phyloP scores from a whole-genome alignment of 1,140 invertebrate genomes.

The Chrysomallon squamiferum region DNA sequence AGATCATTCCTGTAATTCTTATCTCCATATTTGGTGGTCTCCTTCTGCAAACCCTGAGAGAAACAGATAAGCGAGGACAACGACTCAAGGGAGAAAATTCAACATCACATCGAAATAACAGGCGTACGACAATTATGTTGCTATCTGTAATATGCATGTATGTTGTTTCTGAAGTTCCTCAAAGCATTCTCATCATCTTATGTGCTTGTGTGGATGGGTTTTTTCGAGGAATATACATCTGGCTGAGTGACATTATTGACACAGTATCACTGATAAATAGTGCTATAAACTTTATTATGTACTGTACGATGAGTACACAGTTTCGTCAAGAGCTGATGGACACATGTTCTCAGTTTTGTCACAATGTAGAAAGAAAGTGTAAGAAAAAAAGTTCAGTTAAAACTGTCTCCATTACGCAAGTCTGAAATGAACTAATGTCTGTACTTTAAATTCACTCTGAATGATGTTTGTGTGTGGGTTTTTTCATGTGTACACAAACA shows the following conservation, averaged over 20 bases:
- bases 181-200: slow-evolving; percentile 62
- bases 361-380: too few relatives aligned
- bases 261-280: slow-evolving; percentile 89
- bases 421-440: too few relatives aligned
- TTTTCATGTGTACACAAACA: too few relatives aligned
- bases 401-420: too few relatives aligned
- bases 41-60: slow-evolving; percentile 62
- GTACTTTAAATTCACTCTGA: too few relatives aligned
- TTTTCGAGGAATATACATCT: slow-evolving; percentile 60
- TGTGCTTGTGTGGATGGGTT: slow-evolving; percentile 43
- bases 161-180: slow-evolving; percentile 84
- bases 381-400: too few relatives aligned
- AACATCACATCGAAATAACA: slow-evolving; percentile 54
- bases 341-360: too few relatives aligned
- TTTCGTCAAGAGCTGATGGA: slow-evolving; percentile 80
- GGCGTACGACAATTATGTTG: slow-evolving; percentile 72
- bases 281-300: slow-evolving; percentile 90
- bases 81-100: slow-evolving; percentile 63
- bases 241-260: slow-evolving; percentile 88
- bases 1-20: slow-evolving; percentile 64
- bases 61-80: slow-evolving; percentile 56
- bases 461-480: too few relatives aligned
- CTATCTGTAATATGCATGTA: slow-evolving; percentile 72
- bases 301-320: slow-evolving; percentile 92
- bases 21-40: slow-evolving; percentile 64